Evolutionary conservation across 1,140 invertebrate genomes (phyloP).

Genomic region (Dendrolimus kikuchii): DNA sequence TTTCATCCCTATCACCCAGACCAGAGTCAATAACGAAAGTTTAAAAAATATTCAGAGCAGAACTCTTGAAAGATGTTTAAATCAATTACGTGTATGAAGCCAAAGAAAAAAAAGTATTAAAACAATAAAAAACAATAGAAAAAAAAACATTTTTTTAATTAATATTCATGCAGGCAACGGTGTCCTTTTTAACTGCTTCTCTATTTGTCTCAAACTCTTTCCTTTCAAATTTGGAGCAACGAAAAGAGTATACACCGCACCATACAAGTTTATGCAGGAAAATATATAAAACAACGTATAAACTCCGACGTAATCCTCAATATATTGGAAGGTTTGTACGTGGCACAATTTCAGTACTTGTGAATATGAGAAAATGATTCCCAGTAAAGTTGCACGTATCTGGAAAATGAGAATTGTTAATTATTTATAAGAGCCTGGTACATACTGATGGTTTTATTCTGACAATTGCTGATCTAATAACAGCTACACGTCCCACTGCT

Average conservation of each 20-base stretch:
- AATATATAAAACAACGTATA: slow-evolving; percentile 50
- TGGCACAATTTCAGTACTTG: slow-evolving; percentile 41
- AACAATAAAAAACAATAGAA: too few relatives aligned
- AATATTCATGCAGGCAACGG: slow-evolving; percentile 20
- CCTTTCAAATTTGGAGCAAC: slow-evolving; percentile 37
- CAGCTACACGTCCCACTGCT: too few relatives aligned
- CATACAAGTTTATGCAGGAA: slow-evolving; percentile 42
- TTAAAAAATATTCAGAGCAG: too few relatives aligned
- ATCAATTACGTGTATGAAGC: too few relatives aligned
- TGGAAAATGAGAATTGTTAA: slow-evolving; percentile 22
- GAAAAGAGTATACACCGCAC: slow-evolving; percentile 39
- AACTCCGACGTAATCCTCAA: slow-evolving; percentile 44
- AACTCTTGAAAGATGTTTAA: too few relatives aligned
- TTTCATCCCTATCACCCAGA: too few relatives aligned
- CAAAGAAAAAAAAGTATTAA: too few relatives aligned
- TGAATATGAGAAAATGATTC: slow-evolving; percentile 31
- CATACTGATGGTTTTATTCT: too few relatives aligned
- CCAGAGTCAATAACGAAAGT: too few relatives aligned
- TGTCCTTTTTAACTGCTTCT: slow-evolving; percentile 44
- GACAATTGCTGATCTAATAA: too few relatives aligned
- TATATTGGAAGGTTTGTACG: slow-evolving; percentile 35
- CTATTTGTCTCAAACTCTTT: slow-evolving; percentile 41
- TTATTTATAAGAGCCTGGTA: too few relatives aligned
- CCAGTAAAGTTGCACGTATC: slow-evolving; percentile 37
- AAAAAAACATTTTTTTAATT: too few relatives aligned